A percentile compares a stretch with the other conserved stretches of the same genome.
These are phyloP conservation scores for Thamnophis elegans DNA, from an alignment of 2,797 vertebrate genomes.

Conservation along the genomic window DNA sequence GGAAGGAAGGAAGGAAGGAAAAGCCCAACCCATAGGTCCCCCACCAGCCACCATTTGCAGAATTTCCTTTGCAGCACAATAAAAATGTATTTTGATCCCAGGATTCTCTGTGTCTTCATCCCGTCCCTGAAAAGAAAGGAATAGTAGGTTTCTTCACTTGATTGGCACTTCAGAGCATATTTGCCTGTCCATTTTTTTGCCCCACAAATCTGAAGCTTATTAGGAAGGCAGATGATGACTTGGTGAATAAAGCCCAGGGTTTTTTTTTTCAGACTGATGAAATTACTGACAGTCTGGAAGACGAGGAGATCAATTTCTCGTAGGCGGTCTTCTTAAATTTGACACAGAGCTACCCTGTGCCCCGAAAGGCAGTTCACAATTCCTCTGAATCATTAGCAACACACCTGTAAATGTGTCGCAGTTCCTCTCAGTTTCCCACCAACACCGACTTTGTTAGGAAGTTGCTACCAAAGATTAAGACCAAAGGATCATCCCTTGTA, in stretches of 20 bases:
- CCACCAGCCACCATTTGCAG: neutral
- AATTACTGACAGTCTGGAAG: constrained; percentile 30
- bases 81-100: neutral
- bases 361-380: constrained; percentile 30
- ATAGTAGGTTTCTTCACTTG: neutral
- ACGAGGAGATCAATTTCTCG: constrained; percentile 17
- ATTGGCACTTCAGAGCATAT: neutral
- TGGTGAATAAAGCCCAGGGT: constrained; percentile 8
- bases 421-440: neutral
- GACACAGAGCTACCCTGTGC: neutral
- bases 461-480: neutral
- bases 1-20: neutral
- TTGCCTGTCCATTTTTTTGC: constrained; percentile 6
- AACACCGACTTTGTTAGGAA: neutral
- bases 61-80: neutral
- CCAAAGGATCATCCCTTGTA: neutral
- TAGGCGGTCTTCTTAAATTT: constrained; percentile 17
- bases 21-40: neutral
- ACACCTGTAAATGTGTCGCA: neutral
- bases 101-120: neutral
- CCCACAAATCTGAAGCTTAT: neutral
- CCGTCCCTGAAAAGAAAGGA: neutral
- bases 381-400: neutral
- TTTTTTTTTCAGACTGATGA: constrained; percentile 14
- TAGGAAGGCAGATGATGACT: constrained; percentile 17